Conservation (phyloP, 2,113 vertebrate species). For the Oriolus oriolus region DNA sequence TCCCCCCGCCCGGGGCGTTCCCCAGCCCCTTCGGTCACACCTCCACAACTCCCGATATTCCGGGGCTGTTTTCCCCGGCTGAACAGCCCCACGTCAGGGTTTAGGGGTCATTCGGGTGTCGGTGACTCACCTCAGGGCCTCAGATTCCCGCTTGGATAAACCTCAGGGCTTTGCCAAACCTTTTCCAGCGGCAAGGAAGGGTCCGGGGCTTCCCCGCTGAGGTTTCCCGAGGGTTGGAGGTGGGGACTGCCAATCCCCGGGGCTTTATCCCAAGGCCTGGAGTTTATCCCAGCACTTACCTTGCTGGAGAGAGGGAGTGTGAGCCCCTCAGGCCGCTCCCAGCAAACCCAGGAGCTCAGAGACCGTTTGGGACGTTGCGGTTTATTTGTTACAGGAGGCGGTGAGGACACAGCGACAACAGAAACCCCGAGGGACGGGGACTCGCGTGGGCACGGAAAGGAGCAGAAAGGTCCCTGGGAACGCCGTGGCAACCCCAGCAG, state of each 20-base stretch:
- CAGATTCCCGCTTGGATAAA: background rate
- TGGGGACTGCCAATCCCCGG: fast-evolving
- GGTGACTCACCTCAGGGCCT: background rate
- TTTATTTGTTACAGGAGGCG: constrained; percentile 5
- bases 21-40: background rate
- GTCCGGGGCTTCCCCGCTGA: background rate
- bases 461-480: background rate
- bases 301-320: background rate
- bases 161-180: background rate
- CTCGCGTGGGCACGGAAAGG: fast-evolving
- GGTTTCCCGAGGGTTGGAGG: background rate
- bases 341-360: background rate
- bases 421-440: background rate
- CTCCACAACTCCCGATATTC: fast-evolving
- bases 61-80: background rate
- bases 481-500: fast-evolving
- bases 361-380: background rate
- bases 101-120: background rate
- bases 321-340: background rate
- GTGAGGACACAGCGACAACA: background rate
- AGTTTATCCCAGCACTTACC: background rate
- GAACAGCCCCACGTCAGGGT: background rate
- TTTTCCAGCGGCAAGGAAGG: background rate
- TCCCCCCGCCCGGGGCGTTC: background rate
- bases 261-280: background rate